Conservation (phyloP, 92 coral and sea anemone species). For the Parazoanthus darwini region DNA sequence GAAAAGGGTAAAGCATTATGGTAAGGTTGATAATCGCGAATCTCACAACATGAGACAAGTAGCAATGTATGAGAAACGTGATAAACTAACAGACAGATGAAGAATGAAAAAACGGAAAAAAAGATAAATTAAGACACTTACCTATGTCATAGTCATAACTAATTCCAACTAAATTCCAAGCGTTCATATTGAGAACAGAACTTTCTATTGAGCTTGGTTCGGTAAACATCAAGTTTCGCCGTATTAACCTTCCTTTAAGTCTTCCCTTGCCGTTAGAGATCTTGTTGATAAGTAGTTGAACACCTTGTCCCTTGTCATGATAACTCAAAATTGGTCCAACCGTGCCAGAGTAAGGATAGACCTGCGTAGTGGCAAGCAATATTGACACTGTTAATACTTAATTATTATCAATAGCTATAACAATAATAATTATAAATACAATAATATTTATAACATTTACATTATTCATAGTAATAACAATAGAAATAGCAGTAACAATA, state of each 20-base stretch:
- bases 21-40: too few species aligned
- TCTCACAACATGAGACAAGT: too few species aligned
- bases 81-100: not conserved
- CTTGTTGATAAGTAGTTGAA: conserved; percentile 60
- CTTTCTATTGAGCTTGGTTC: conserved; percentile 13
- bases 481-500: too few species aligned
- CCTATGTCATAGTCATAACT: conserved; percentile 64
- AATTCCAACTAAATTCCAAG: conserved; percentile 74
- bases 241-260: conserved; percentile 55
- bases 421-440: not conserved
- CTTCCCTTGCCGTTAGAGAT: conserved; percentile 21
- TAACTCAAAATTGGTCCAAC: conserved; percentile 70
- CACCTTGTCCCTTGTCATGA: conserved; percentile 59
- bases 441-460: not conserved
- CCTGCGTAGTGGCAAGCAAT: not conserved
- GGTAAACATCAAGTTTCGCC: conserved; percentile 28
- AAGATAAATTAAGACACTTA: not conserved
- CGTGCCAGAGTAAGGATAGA: conserved; percentile 51
- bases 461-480: not conserved
- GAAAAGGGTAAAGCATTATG: too few species aligned
- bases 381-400: too few species aligned
- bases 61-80: not conserved
- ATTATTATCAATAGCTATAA: not conserved
- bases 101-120: not conserved
- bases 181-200: conserved; percentile 40